Base-by-base conservation (phyloP, 2,797 vertebrate genomes). In the Cirrhinus molitorella region DNA sequence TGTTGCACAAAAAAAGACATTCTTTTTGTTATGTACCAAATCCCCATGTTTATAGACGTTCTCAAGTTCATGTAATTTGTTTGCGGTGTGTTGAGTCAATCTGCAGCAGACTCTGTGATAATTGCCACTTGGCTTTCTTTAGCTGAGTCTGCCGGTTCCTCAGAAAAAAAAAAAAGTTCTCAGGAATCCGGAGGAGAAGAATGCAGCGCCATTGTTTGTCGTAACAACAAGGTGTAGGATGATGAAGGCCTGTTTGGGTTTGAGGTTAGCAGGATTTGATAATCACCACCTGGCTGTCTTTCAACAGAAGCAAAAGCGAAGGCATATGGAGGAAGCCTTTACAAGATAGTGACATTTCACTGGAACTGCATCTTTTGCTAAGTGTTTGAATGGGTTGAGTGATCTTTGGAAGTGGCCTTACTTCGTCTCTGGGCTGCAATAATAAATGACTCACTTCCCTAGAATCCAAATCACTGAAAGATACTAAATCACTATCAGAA, bases 231-330 rank as follows among this genome's bases (percentile, higher is more conserved):
- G 66, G 49, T 79, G 17, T 53, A 81, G 59, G 81, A 55, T 71
- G 66, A 83, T 83, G 81, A 67, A 51, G 37, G 80, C 34, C 70
- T 86, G 84, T 87, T 85, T 81, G 67, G 17, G 75, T 86, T 87
- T 55, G 63, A 85, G 70, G 61, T 85, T 73, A 67, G 25, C 67
- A 84, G 23, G 71, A 47, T 25, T 0, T 43, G 45, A 77, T 72
- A 84, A 79, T 87, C 83, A 74, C 72, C 71, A 79, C 53, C 76
- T 49, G 68, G 49, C 68, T 51, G 21, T 81, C 78, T 85, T 78
- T 85, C 70, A 88, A 37, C 51, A 80, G 19, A 23, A 77, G 45
- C 40, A 12, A 40, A 79, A 61, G 75, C 82, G 23, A 57, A 73
- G 63, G 67, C 72, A 77, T 65, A 14, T 67, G 49, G 73, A 14